Conservation (phyloP, 1,140 invertebrate genomes). For the Caerostris darwini region DNA sequence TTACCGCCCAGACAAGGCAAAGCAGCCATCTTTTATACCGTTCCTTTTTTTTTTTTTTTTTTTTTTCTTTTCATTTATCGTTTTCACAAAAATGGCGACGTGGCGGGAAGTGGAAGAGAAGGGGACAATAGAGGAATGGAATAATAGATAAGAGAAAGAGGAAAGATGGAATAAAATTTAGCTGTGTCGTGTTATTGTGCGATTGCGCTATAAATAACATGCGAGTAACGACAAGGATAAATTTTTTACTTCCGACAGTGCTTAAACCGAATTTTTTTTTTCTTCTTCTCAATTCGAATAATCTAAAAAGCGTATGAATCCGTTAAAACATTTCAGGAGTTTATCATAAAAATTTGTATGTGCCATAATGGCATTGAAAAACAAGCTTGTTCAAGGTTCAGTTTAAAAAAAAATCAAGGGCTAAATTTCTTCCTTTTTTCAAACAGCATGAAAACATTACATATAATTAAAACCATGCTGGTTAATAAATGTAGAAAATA, state of each 20-base stretch:
- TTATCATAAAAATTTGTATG: too few relatives aligned
- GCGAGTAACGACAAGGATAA: conserved; percentile 52
- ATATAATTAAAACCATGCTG: too few relatives aligned
- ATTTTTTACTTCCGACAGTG: conserved; percentile 17
- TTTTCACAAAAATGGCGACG: conserved; percentile 61
- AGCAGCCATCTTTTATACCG: conserved; percentile 63
- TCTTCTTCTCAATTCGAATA: background rate
- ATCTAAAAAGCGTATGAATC: background rate
- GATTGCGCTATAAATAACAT: conserved; percentile 72
- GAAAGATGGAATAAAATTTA: conserved; percentile 68
- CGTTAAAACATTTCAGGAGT: too few relatives aligned
- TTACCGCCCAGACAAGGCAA: conserved; percentile 27
- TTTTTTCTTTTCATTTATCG: conserved; percentile 59
- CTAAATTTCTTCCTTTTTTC: too few relatives aligned
- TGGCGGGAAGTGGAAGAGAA: background rate
- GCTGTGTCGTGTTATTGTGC: conserved; percentile 61
- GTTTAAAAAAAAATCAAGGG: too few relatives aligned
- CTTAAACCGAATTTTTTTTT: background rate
- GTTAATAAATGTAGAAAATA: too few relatives aligned
- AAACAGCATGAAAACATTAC: too few relatives aligned
- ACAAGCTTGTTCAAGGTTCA: too few relatives aligned
- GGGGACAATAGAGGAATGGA: conserved; percentile 10
- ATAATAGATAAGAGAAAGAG: conserved; percentile 30
- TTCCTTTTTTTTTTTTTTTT: conserved; percentile 46
- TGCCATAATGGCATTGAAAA: too few relatives aligned